Conservation (phyloP, 1,140 invertebrate genomes). For the Trichonephila clavipes region DNA sequence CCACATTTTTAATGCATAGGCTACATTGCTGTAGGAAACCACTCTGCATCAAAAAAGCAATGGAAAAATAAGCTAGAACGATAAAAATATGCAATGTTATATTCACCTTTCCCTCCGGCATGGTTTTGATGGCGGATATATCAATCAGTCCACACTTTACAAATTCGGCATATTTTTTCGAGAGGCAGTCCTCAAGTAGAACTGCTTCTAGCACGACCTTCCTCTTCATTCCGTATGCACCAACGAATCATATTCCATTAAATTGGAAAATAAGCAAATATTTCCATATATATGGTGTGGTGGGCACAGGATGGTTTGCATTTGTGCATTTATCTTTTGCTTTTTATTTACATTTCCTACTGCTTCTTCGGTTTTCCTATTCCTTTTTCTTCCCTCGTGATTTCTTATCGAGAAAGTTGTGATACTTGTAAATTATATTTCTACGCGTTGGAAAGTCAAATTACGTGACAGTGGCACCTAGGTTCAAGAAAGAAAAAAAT, state of each 20-base stretch:
- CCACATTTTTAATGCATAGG: conserved; percentile 31
- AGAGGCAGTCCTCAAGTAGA: background rate
- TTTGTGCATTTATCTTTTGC: background rate
- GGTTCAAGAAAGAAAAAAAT: background rate
- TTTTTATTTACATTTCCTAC: background rate
- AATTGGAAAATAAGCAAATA: conserved; percentile 62
- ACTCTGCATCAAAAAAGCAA: background rate
- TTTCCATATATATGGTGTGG: conserved; percentile 37
- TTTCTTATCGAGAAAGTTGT: background rate
- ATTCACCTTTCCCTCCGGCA: background rate
- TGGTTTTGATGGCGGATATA: conserved; percentile 28
- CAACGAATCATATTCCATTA: conserved; percentile 60
- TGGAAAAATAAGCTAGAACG: background rate
- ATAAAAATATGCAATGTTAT: conserved; percentile 44
- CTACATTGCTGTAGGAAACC: background rate
- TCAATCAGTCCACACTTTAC: conserved; percentile 52
- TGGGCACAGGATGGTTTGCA: background rate
- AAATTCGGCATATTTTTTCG: conserved; percentile 1
- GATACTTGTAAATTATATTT: conserved; percentile 35
- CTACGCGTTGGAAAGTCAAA: background rate
- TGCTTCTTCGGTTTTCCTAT: background rate
- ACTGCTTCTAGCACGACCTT: background rate
- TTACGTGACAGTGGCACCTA: conserved; percentile 41
- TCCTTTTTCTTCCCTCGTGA: background rate
- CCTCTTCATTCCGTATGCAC: conserved; percentile 24